phyloP scores from a whole-genome alignment of 2,113 vertebrate species.

The Strix aluco region DNA sequence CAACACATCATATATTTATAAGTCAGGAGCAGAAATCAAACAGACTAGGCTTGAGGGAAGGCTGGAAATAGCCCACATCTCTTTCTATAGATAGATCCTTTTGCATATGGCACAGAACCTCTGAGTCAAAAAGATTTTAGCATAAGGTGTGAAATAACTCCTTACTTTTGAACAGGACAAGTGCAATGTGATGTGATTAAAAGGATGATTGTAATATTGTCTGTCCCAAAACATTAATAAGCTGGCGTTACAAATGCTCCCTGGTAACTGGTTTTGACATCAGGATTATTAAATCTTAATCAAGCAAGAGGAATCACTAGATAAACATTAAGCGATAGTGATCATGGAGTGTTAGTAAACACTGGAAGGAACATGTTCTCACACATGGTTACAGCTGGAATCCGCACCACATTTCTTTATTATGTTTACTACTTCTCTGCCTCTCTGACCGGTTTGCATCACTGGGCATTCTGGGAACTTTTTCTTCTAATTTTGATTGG shows the following conservation, averaged over 20 bases:
- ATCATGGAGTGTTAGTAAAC: slow-evolving; percentile 43
- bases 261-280: slow-evolving; percentile 49
- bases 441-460: background rate
- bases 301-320: slow-evolving; percentile 47
- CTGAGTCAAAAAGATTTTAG: background rate
- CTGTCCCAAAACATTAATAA: slow-evolving; percentile 49
- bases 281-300: slow-evolving; percentile 64
- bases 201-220: slow-evolving; percentile 41
- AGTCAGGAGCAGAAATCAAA: slow-evolving; percentile 35
- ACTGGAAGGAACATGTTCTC: background rate
- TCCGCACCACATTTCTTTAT: background rate
- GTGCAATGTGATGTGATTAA: slow-evolving; percentile 49
- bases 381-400: background rate
- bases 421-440: background rate
- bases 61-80: background rate
- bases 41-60: background rate
- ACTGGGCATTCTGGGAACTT: rapidly evolving
- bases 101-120: background rate
- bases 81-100: background rate
- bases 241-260: slow-evolving; percentile 36
- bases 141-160: background rate
- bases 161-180: background rate
- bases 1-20: slow-evolving; percentile 2
- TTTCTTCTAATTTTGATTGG: background rate
- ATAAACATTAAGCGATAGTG: slow-evolving; percentile 37